These are phyloP conservation scores for Haliclystus octoradiatus DNA, from an alignment of 30 jellyfish, hydroid and myxozoan genomes.

Conservation along the genomic window DNA sequence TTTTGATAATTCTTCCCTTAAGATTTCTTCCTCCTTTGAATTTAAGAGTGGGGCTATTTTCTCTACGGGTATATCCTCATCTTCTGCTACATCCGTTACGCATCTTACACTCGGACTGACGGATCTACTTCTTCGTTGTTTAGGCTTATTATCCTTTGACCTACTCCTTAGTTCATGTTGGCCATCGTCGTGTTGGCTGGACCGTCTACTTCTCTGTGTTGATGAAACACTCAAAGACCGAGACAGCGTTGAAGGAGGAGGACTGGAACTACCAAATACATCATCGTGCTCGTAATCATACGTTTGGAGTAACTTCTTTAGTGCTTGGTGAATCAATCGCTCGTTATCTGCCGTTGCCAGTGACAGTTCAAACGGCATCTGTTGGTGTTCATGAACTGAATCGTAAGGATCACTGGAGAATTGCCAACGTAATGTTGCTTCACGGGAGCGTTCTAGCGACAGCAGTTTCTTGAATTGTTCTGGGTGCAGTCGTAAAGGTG, in stretches of 20 bases:
- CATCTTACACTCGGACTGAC: slow-evolving; percentile 1
- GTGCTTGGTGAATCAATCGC: neutral
- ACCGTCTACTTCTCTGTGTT: neutral
- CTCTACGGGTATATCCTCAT: slow-evolving; percentile 24
- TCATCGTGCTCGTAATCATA: neutral
- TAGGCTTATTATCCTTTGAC: neutral
- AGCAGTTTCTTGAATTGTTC: slow-evolving; percentile 84
- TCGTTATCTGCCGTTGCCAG: slow-evolving; percentile 13
- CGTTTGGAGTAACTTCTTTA: neutral
- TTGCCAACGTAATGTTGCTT: slow-evolving; percentile 95
- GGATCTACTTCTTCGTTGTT: neutral
- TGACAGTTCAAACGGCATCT: slow-evolving; percentile 75
- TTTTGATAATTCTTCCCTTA: neutral
- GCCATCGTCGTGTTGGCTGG: neutral
- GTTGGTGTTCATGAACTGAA: slow-evolving; percentile 92
- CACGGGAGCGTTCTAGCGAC: slow-evolving; percentile 86
- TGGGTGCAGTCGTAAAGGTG: slow-evolving; percentile 65
- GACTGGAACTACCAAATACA: neutral
- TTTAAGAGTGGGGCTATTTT: slow-evolving; percentile 2
- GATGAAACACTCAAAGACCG: neutral
- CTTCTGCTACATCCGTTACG: slow-evolving; percentile 29
- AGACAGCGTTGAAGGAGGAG: neutral
- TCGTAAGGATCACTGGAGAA: slow-evolving; percentile 90
- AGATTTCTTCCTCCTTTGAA: neutral
- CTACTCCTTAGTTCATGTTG: no score